Base-by-base conservation (phyloP, 2,113 vertebrate genomes). In the Smithornis capensis region DNA sequence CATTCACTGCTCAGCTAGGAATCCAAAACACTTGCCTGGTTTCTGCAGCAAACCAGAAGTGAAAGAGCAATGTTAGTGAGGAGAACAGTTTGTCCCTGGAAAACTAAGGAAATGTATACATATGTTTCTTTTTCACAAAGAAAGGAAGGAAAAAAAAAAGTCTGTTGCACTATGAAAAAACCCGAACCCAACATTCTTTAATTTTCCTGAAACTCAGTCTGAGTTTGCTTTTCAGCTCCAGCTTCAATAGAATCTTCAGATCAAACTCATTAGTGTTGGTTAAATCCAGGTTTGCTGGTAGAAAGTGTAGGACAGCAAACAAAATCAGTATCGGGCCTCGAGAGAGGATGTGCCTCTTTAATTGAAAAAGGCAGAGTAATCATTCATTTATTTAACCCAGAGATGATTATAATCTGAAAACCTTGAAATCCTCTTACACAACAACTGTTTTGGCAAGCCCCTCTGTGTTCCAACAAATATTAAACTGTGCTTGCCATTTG, bases 401-500 rank as follows among this genome's bases (percentile, higher is more conserved):
- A 94, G 96, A 94, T 52, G 73, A 96, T 93, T 92, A 82, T 97
- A 94, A 97, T 97, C 95, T 91, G 94, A 96, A 97, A 95, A 96
- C 89, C 95, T 96, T 97, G 97, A 96, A 97, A 97, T 96, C 96
- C 84, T 95, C 97, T 98, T 98, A 96, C 97, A 98, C 97, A 98
- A 98, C 97, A 98, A 98, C 98, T 98, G 98, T 97, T 98, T 97
- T 98, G 98, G 98, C 97, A 98, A 96, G 87, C 76, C 96, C 94
- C 91, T 92, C 96, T 76, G 71, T 97, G 97, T 97, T 97, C 97
- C 97, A 97, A 97, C 98, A 98, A 97, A 98, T 97, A 98, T 97
- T 95, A 98, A 98, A 97, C 97, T 97, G 97, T 97, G 97, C 97
- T 97, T 96, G 97, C 98, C 98, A 97, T 98, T 98, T 98, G 98